Evolutionary conservation across 2,113 vertebrate genomes (phyloP).

Genomic region (Istiophorus platypterus): DNA sequence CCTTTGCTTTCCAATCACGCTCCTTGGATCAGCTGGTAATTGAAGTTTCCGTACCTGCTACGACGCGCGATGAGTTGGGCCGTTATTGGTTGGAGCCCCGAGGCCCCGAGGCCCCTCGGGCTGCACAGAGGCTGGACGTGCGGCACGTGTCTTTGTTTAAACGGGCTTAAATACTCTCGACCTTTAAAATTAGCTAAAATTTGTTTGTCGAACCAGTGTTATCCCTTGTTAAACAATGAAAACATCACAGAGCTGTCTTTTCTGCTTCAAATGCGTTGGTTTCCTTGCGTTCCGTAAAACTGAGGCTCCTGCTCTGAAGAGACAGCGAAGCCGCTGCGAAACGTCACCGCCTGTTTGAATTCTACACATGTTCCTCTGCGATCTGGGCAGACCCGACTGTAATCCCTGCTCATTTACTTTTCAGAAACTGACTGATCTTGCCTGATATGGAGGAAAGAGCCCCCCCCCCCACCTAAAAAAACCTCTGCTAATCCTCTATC

Average conservation of each 20-base stretch:
- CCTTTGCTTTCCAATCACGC: conserved; percentile 50
- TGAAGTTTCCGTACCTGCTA: too few relatives aligned
- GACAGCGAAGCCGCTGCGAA: neutral
- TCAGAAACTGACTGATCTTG: conserved; percentile 26
- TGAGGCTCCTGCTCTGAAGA: too few relatives aligned
- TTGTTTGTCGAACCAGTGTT: neutral
- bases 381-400: neutral
- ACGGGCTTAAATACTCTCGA: too few relatives aligned
- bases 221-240: too few relatives aligned
- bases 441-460: neutral
- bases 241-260: too few relatives aligned
- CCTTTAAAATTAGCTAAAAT: neutral
- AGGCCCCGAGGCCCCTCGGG: neutral
- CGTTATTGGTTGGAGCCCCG: too few relatives aligned
- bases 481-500: conserved; percentile 1
- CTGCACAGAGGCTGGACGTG: too few relatives aligned
- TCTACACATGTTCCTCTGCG: conserved; percentile 24
- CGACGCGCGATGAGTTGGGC: too few relatives aligned
- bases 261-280: too few relatives aligned
- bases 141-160: too few relatives aligned
- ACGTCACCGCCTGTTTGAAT: neutral
- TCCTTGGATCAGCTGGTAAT: conserved; percentile 48
- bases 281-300: too few relatives aligned
- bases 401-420: conserved; percentile 22
- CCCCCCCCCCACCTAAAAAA: neutral